Evolutionary conservation across 2,888 invertebrate genomes (phyloP), one percentile per base, ranked within the genome.

Genomic region (Dynastes tityus): DNA sequence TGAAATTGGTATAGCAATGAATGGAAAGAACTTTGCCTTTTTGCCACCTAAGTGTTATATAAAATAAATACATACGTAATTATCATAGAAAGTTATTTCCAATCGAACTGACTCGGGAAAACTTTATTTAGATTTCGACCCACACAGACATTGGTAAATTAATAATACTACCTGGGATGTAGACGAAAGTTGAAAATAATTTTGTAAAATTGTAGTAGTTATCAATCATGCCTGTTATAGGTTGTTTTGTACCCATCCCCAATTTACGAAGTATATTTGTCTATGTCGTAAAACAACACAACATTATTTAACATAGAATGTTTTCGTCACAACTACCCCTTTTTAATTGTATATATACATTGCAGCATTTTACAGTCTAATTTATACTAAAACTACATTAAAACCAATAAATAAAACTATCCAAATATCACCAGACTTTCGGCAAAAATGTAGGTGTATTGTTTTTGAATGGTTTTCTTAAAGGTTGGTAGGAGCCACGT

Each of bases 141-240:
- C 27, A 68, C 68, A 68, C 68, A 49, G 45, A 68, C 27, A 49
- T 68, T 68, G 51, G 68, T 51, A 49, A 51, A 68, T 68, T 49
- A 37, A 37, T 37, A 37, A 37, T 37, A 22, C 11, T 68, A 27
- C 16, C 49, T 13, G 4, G 68, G 22, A 51, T 11, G 3, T 11
- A 8, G 61, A 61, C n/a, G 37, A 49, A 68, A 68, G 51, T 49
- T 68, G 13, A 5, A 49, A 4, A 68, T 27, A 29, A 68, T 51
- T 51, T 68, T 68, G n/a, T 51, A 0, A 29, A 58, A 67, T 67
- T 45, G 1, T 58, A 67, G 8, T 22, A 22, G 16, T 5, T 45
- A 40, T 65, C 16, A 16, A 65, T 65, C 37, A 65, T 40, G 1
- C 2, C 6, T 2, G 4, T 58, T 58, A n/a, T 53, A 16, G 5